phyloP scores from a whole-genome alignment of 2,113 vertebrate species.

The Nicator chloris region DNA sequence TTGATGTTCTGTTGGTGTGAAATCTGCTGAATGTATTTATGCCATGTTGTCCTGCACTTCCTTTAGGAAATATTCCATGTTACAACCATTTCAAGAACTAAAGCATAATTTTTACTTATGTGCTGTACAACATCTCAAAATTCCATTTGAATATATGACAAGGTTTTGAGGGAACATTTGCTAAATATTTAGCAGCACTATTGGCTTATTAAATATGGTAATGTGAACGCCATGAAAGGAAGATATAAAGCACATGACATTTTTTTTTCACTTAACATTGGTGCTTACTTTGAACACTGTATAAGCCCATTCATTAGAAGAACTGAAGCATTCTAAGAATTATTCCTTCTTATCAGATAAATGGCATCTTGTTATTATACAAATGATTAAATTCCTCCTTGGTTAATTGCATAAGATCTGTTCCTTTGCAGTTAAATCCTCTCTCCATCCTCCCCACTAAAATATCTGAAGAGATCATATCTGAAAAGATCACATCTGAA shows the following conservation, averaged over 20 bases:
- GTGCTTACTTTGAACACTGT: constrained; percentile 47
- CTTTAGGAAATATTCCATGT: constrained; percentile 28
- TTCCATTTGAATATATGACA: constrained; percentile 52
- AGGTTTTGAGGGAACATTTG: constrained; percentile 54
- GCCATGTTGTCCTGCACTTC: neutral
- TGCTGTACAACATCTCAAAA: constrained; percentile 59
- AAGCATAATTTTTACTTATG: constrained; percentile 46
- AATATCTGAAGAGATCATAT: constrained; percentile 36
- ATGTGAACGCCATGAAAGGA: constrained; percentile 13
- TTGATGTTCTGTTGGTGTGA: neutral
- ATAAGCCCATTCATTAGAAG: constrained; percentile 60
- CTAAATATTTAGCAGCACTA: constrained; percentile 68
- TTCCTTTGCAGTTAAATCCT: constrained; percentile 22
- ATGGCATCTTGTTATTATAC: constrained; percentile 55
- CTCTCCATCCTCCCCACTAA: neutral
- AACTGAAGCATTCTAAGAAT: constrained; percentile 62
- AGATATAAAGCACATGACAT: constrained; percentile 40
- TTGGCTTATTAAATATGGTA: constrained; percentile 61
- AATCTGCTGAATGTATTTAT: constrained; percentile 27
- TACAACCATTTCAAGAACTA: constrained; percentile 24
- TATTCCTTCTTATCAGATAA: constrained; percentile 63
- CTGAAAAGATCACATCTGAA: constrained; percentile 37
- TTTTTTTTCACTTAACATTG: constrained; percentile 48
- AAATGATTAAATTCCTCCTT: constrained; percentile 64
- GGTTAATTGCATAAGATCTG: constrained; percentile 53